These are phyloP conservation scores for Lasioglossum baleicum DNA, from an alignment of 1,140 invertebrate species.

Conservation along the genomic window DNA sequence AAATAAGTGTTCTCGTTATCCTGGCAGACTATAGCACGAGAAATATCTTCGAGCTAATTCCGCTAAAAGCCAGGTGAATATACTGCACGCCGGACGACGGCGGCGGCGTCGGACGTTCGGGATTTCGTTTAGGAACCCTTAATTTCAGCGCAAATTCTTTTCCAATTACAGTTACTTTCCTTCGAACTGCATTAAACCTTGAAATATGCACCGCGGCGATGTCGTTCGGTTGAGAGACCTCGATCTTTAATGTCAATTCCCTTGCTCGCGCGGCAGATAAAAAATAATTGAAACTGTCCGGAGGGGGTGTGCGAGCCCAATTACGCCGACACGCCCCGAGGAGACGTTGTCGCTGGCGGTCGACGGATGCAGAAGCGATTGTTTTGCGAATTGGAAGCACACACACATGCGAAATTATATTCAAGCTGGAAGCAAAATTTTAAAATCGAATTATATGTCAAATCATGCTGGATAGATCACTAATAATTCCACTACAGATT, in stretches of 20 bases:
- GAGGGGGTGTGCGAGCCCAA: background rate
- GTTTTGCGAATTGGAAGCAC: background rate
- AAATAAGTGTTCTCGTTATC: conserved; percentile 17
- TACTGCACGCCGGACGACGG: background rate
- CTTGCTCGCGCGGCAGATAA: conserved; percentile 6
- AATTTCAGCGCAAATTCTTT: conserved; percentile 17
- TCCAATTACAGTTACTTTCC: conserved; percentile 30
- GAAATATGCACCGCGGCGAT: conserved; percentile 15
- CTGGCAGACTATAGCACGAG: background rate
- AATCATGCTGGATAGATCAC: too few species aligned
- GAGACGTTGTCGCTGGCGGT: background rate
- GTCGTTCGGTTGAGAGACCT: background rate
- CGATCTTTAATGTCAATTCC: conserved; percentile 15
- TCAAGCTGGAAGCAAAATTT: too few species aligned
- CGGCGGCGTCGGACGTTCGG: background rate
- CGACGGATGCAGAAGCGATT: background rate
- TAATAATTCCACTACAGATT: too few species aligned
- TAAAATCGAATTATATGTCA: too few species aligned
- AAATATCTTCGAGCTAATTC: background rate
- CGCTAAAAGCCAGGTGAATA: background rate
- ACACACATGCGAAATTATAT: background rate
- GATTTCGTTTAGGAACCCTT: conserved; percentile 1
- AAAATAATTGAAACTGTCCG: conserved; percentile 28
- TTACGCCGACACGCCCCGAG: conserved; percentile 24
- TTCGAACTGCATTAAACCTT: conserved; percentile 24